Evolutionary conservation across 2,888 invertebrate genomes (phyloP).

Genomic region (Pristionchus mayeri): DNA sequence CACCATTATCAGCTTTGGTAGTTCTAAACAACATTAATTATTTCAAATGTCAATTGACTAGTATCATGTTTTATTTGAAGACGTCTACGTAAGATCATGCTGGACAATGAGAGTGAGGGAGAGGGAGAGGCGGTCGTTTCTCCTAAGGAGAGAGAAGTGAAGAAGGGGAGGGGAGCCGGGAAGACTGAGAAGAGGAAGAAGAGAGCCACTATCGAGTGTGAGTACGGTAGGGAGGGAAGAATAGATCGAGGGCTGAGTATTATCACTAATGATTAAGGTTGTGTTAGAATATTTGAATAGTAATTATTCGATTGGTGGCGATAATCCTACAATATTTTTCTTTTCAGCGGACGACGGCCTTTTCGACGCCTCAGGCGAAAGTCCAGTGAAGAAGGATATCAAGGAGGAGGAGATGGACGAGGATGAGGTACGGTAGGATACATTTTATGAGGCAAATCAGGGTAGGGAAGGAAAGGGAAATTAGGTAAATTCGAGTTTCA

Average conservation of each 20-base stretch:
- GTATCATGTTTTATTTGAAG: too few species aligned
- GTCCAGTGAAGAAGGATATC: slow-evolving; percentile 26
- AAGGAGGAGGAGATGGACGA: slow-evolving; percentile 29
- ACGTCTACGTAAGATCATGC: slow-evolving; percentile 47
- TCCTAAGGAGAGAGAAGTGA: background rate
- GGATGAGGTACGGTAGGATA: too few species aligned
- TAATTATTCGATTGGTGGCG: background rate
- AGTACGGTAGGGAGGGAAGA: background rate
- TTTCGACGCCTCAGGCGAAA: slow-evolving; percentile 36
- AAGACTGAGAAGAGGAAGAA: slow-evolving; percentile 28
- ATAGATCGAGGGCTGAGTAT: background rate
- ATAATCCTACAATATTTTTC: background rate
- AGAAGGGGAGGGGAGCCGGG: background rate
- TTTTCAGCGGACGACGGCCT: slow-evolving; percentile 39
- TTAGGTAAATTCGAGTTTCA: too few species aligned
- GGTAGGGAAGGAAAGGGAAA: too few species aligned
- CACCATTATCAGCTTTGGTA: too few species aligned
- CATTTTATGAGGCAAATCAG: too few species aligned
- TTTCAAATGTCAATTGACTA: too few species aligned
- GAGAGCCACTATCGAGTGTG: slow-evolving; percentile 3
- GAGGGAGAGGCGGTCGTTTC: background rate
- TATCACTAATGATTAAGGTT: too few species aligned
- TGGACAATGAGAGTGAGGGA: slow-evolving; percentile 41
- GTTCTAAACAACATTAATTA: too few species aligned
- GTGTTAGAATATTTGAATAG: too few species aligned